Conservation (phyloP, 2,797 vertebrate species). For the Amphiprion clarkii region DNA sequence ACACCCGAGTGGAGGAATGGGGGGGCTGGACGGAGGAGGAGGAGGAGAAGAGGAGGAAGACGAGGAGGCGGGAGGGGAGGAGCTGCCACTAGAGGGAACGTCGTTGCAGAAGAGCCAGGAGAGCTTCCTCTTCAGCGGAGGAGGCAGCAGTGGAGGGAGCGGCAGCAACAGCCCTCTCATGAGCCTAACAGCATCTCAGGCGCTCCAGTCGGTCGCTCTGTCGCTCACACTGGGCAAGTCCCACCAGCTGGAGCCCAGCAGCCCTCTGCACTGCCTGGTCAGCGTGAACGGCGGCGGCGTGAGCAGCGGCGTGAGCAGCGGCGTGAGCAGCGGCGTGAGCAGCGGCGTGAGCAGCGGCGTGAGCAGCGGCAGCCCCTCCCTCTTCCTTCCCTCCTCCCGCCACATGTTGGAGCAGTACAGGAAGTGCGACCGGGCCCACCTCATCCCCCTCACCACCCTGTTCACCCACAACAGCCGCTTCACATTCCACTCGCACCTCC, state of each 20-base stretch:
- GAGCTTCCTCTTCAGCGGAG: conserved; percentile 81
- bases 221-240: conserved; percentile 88
- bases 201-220: conserved; percentile 96
- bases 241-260: conserved; percentile 60
- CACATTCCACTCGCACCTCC: conserved; percentile 92
- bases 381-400: conserved; percentile 87
- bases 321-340: conserved; percentile 77
- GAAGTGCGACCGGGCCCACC: conserved; percentile 95
- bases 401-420: conserved; percentile 92
- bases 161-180: conserved; percentile 92
- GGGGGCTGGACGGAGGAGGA: conserved; percentile 51
- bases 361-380: conserved; percentile 79
- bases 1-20: conserved; percentile 87
- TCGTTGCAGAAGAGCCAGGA: conserved; percentile 45
- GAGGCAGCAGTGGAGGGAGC: conserved; percentile 85
- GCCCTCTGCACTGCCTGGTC: conserved; percentile 82
- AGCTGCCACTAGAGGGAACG: conserved; percentile 80
- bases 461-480: conserved; percentile 92
- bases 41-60: conserved; percentile 72
- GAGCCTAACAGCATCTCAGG: conserved; percentile 95
- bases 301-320: conserved; percentile 78
- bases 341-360: conserved; percentile 81
- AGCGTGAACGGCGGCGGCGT: conserved; percentile 85
- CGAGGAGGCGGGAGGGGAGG: conserved; percentile 77
- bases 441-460: conserved; percentile 98